These are phyloP conservation scores for Catharus bicknelli DNA, from an alignment of 2,113 vertebrate species.

Conservation along the genomic window DNA sequence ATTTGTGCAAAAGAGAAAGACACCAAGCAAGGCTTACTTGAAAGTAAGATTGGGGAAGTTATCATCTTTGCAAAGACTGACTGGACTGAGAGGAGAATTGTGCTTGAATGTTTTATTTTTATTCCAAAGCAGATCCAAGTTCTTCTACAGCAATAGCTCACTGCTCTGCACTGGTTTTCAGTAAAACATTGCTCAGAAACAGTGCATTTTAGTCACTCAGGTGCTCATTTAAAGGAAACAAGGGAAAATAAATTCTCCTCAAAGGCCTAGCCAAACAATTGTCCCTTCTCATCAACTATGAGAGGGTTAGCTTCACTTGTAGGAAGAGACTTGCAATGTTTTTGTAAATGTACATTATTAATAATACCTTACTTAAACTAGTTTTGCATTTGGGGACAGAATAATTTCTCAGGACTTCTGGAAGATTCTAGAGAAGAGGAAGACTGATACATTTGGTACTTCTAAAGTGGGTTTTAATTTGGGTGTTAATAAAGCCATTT, in stretches of 20 bases:
- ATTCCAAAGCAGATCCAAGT: not conserved
- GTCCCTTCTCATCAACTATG: not conserved
- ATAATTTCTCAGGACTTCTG: not conserved
- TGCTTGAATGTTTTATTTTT: not conserved
- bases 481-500: not conserved
- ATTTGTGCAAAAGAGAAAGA: not conserved
- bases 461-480: not conserved
- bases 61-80: not conserved
- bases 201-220: not conserved
- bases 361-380: not conserved
- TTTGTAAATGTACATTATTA: not conserved
- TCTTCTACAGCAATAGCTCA: not conserved
- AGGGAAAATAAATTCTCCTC: not conserved
- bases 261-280: not conserved
- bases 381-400: not conserved
- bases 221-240: not conserved
- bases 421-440: not conserved
- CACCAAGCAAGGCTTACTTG: accelerated
- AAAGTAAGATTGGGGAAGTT: not conserved
- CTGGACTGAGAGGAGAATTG: not conserved
- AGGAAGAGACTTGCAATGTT: not conserved
- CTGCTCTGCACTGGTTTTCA: not conserved
- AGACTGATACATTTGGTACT: accelerated
- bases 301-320: not conserved
- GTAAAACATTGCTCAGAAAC: not conserved